Conservation (phyloP, 1,140 invertebrate genomes). For the Phthorimaea operculella region DNA sequence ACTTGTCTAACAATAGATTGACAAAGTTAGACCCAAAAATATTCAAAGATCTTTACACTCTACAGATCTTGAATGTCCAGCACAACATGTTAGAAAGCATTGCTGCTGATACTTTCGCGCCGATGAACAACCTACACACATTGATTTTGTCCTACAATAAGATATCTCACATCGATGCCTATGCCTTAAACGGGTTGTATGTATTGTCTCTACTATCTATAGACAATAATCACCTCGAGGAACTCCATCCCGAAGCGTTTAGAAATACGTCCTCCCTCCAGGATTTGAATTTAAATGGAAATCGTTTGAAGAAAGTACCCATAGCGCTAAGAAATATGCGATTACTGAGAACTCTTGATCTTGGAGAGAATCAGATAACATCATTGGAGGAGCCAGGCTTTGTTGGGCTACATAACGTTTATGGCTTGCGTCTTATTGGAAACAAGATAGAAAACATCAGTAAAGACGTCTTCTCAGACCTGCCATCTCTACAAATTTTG, state of each 20-base stretch:
- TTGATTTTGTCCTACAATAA: slow-evolving; percentile 83
- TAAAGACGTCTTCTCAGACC: slow-evolving; percentile 80
- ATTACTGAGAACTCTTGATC: slow-evolving; percentile 82
- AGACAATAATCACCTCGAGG: slow-evolving; percentile 82
- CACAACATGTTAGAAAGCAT: slow-evolving; percentile 84
- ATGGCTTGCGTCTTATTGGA: slow-evolving; percentile 85
- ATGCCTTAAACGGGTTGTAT: slow-evolving; percentile 81
- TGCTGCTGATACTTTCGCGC: slow-evolving; percentile 81
- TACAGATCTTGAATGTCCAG: slow-evolving; percentile 84
- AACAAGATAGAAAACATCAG: slow-evolving; percentile 90
- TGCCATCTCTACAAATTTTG: slow-evolving; percentile 86
- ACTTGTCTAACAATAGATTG: slow-evolving; percentile 87
- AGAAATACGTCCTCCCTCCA: slow-evolving; percentile 83
- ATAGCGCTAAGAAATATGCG: slow-evolving; percentile 78
- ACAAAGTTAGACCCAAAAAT: slow-evolving; percentile 81
- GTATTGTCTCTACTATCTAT: slow-evolving; percentile 81
- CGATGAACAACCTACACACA: slow-evolving; percentile 86
- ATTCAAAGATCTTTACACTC: slow-evolving; percentile 82
- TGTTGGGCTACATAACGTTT: slow-evolving; percentile 80
- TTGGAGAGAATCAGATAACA: slow-evolving; percentile 85
- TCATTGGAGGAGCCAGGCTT: slow-evolving; percentile 83
- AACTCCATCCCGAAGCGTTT: slow-evolving; percentile 83
- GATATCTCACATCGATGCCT: slow-evolving; percentile 79
- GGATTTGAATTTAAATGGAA: slow-evolving; percentile 88
- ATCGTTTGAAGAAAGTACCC: slow-evolving; percentile 83